Evolutionary conservation across 2,113 vertebrate species (phyloP).

Genomic region (Percina caprodes): DNA sequence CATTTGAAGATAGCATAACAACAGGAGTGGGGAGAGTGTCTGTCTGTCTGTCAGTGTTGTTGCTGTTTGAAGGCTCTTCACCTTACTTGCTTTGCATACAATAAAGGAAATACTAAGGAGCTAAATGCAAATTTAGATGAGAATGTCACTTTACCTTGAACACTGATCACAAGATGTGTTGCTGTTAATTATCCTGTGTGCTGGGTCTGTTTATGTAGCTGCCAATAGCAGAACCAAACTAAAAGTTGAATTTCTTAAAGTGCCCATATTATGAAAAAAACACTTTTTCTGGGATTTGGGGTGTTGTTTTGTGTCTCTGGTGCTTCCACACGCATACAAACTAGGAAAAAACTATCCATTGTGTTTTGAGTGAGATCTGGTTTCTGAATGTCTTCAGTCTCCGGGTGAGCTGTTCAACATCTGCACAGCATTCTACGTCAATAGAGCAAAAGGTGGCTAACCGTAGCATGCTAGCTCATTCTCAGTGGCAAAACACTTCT

Average conservation of each 20-base stretch:
- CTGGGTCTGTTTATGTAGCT: conserved; percentile 2
- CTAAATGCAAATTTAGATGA: conserved; percentile 38
- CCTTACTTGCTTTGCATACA: conserved; percentile 32
- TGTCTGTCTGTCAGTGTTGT: conserved; percentile 7
- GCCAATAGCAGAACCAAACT: conserved; percentile 19
- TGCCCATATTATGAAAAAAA: no score
- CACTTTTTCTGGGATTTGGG: no score
- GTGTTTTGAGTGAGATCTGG: no score
- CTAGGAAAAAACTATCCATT: no score
- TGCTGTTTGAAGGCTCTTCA: conserved; percentile 32
- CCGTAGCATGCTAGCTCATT: no score
- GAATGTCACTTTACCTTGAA: conserved; percentile 26
- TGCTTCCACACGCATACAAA: no score
- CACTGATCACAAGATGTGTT: conserved; percentile 27
- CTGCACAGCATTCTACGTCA: no score
- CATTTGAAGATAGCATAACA: conserved; percentile 17
- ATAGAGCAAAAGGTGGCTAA: no score
- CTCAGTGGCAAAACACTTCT: no score
- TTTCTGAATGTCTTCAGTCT: no score
- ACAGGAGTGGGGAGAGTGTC: neutral
- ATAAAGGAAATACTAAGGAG: conserved; percentile 42
- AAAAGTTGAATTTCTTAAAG: neutral
- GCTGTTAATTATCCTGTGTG: conserved; percentile 45
- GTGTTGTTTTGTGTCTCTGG: no score
- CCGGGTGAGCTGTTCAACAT: neutral